Evolutionary conservation across 2,888 invertebrate genomes (phyloP).

Genomic region (Chalcosyrphus nemorum): DNA sequence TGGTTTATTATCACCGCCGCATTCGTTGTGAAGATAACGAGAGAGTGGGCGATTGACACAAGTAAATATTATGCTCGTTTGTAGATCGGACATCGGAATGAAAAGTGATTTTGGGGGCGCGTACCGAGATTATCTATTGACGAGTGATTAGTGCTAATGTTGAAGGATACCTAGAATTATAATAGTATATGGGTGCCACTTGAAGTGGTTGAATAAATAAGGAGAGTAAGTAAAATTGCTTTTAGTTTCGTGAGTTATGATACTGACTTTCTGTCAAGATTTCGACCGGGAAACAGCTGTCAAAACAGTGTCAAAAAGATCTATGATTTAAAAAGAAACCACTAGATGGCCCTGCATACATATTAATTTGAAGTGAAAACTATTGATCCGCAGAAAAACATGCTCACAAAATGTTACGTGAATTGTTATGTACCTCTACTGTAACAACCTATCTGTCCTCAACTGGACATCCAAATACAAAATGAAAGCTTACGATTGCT

Average conservation of each 20-base stretch:
- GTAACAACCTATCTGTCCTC: no score
- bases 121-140: constrained; percentile 47
- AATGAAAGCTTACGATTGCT: constrained; percentile 52
- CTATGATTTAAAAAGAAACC: no score
- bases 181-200: not conserved
- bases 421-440: no score
- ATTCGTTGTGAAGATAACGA: constrained; percentile 44
- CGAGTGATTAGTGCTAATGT: constrained; percentile 47
- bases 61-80: constrained; percentile 40
- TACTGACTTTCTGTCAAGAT: no score
- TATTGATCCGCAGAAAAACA: not conserved
- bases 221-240: not conserved
- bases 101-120: constrained; percentile 23
- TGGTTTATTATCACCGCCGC: constrained; percentile 55
- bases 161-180: constrained; percentile 21
- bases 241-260: no score
- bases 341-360: no score
- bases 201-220: not conserved
- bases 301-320: no score
- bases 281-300: no score
- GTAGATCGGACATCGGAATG: constrained; percentile 48
- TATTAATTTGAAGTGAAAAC: no score
- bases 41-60: constrained; percentile 28
- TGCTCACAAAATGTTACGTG: no score
- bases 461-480: constrained; percentile 18